Base-by-base conservation (phyloP, 2,888 invertebrate genomes). In the Watsonalla cultraria region DNA sequence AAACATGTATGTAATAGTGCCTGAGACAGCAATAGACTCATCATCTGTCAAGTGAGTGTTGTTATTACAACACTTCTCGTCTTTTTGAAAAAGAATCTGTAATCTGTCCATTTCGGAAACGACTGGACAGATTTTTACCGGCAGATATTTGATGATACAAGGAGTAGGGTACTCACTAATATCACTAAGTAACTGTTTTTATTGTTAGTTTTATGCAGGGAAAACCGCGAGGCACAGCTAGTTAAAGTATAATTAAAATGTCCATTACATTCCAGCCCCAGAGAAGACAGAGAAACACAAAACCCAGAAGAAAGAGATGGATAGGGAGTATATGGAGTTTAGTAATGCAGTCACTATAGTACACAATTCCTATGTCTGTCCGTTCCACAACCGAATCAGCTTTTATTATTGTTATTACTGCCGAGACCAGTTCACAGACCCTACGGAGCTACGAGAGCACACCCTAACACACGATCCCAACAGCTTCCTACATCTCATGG, bases 341-440 rank as follows among this genome's bases (percentile, higher is more conserved):
- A 66, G 57, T 0, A 90, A 90, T 57, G 78, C 88, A 0, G 61
- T 84, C 0, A 76, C 80, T 0, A 83, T 90, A 33, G 82, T 86
- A 0, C 74, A 82, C 37, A 74, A 82, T 47, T 89, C 89, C 0
- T 90, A 75, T 15, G 83, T 87, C 6, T 87, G 86, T 46, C 90
- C 90, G 0, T 88, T 88, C 56, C 76, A 76, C 33, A 86, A 84
- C 42, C 61, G 86, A 33, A 84, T 86, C 34, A 87, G 86, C 53
- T 85, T 84, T 51, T 89, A 88, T 54, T 90, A 89, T 45, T 90
- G 90, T 51, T 86, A 78, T 24, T 90, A 90, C 45, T 90, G 90
- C 57, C 72, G 81, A 14, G 86, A 86, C 11, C 87, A 88, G 11
- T 90, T 87, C 64, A 86, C 84, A 0, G 84, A 87, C 45, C 87